Evolutionary conservation across 1,140 invertebrate species (phyloP).

Genomic region (Drosophila funebris): DNA sequence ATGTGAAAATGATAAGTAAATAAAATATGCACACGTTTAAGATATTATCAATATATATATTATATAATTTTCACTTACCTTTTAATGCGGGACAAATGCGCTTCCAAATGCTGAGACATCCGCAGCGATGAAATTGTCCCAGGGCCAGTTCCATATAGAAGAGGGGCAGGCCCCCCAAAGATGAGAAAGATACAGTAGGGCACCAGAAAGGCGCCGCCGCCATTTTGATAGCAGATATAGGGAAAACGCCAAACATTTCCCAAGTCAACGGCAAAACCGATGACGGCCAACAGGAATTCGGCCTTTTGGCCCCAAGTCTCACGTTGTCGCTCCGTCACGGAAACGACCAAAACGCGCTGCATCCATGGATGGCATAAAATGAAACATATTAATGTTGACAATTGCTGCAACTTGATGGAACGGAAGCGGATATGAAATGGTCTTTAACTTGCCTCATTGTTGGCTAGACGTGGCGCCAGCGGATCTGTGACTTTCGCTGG

Average conservation of each 20-base stretch:
- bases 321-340: conserved; percentile 86
- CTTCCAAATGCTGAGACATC: conserved; percentile 97
- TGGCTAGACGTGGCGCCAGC: conserved; percentile 68
- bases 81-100: conserved; percentile 98
- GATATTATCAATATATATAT: neutral
- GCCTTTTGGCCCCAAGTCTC: conserved; percentile 94
- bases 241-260: conserved; percentile 93
- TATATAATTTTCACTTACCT: conserved; percentile 87
- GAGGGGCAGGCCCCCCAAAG: conserved; percentile 94
- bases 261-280: conserved; percentile 94
- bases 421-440: neutral
- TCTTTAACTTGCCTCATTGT: conserved; percentile 66
- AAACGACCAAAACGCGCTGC: conserved; percentile 86
- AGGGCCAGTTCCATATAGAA: conserved; percentile 97
- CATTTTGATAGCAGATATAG: conserved; percentile 92
- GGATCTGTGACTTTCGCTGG: conserved; percentile 81
- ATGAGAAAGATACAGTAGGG: conserved; percentile 96
- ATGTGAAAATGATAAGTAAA: neutral
- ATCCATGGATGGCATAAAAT: neutral
- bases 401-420: neutral
- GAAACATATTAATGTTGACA: neutral
- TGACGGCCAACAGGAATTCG: conserved; percentile 93
- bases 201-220: conserved; percentile 95
- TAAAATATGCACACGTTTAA: neutral
- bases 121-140: conserved; percentile 96